phyloP scores from a whole-genome alignment of 2,113 vertebrate species.

The Eulacestoma nigropectus region DNA sequence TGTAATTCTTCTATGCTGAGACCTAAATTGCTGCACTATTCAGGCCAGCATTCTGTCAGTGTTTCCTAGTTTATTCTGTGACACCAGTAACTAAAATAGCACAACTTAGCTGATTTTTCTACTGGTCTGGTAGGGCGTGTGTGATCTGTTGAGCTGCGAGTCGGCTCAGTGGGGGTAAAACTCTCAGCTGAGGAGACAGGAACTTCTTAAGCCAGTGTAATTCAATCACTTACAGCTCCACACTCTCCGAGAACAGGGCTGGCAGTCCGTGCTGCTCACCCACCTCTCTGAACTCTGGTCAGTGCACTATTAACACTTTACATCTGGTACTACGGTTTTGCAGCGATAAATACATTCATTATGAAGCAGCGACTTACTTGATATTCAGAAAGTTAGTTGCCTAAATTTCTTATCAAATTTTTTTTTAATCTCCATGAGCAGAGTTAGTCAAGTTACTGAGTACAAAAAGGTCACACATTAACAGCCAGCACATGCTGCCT shows the following conservation, averaged over 20 bases:
- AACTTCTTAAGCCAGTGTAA: conserved; percentile 22
- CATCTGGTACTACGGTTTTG: neutral
- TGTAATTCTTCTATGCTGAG: neutral
- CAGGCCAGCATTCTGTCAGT: neutral
- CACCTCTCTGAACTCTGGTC: neutral
- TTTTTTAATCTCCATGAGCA: neutral
- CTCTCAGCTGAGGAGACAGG: neutral
- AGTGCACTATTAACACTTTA: neutral
- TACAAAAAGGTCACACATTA: conserved; percentile 46
- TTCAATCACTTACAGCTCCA: neutral
- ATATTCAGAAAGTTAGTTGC: neutral
- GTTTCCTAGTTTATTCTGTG: neutral
- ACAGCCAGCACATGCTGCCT: conserved; percentile 20
- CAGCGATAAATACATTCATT: neutral
- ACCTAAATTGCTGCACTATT: neutral
- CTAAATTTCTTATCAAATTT: neutral
- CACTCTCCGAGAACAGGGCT: neutral
- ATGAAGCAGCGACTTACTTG: neutral
- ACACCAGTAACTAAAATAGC: neutral
- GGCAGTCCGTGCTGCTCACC: neutral
- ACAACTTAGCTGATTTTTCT: neutral
- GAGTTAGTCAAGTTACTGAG: neutral
- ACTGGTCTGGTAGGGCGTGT: neutral
- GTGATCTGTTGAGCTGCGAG: neutral
- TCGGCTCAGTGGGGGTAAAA: neutral